Percentiles rank a stretch among this genome's conserved stretches.
These are phyloP conservation scores for Coelopa pilipes DNA, from an alignment of 2,888 invertebrate species.

Conservation along the genomic window DNA sequence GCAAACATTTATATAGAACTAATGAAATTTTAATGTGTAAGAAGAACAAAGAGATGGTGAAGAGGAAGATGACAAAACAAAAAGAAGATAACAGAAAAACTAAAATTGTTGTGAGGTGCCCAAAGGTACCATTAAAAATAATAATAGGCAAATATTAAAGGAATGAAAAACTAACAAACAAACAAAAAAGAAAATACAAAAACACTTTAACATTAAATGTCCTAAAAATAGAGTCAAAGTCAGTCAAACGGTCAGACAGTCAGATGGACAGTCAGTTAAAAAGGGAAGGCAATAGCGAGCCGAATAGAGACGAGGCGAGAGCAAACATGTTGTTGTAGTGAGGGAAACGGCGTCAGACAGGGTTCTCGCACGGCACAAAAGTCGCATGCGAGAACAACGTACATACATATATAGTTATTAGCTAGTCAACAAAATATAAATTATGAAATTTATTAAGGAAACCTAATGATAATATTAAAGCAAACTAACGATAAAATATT, in stretches of 20 bases:
- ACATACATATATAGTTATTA: constrained; percentile 22
- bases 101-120: constrained; percentile 33
- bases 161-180: constrained; percentile 6
- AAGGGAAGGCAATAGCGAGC: neutral
- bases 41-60: neutral
- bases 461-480: neutral
- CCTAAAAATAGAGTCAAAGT: constrained; percentile 6
- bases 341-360: too few relatives aligned
- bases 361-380: neutral
- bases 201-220: constrained; percentile 2
- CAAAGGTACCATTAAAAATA: constrained; percentile 15
- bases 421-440: constrained; percentile 24
- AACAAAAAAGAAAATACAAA: constrained; percentile 15
- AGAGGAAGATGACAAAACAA: constrained; percentile 16
- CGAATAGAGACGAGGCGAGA: neutral
- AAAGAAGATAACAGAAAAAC: constrained; percentile 13
- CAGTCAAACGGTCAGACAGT: too few relatives aligned
- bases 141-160: neutral
- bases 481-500: constrained; percentile 3
- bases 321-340: too few relatives aligned
- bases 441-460: neutral
- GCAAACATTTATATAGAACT: neutral
- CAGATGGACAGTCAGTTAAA: neutral
- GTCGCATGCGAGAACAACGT: neutral
- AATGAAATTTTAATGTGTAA: constrained; percentile 8